A percentile compares a stretch with the other conserved stretches of the same genome.
Conservation (phyloP, 1,140 invertebrate genomes). For the Planococcus citri region DNA sequence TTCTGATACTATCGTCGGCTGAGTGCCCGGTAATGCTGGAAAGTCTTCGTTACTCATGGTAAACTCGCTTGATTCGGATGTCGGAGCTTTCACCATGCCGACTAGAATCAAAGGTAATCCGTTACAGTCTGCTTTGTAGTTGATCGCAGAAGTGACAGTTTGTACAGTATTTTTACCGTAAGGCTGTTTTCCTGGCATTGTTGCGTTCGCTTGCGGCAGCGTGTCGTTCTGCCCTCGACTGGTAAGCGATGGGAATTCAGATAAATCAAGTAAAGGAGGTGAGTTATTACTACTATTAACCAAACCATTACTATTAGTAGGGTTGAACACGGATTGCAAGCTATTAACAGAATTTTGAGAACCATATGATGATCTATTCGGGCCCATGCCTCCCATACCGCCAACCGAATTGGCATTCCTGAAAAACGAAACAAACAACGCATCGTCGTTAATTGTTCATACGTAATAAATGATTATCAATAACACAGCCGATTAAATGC, state of each 20-base stretch:
- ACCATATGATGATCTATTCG: constrained; percentile 44
- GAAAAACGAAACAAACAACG: constrained; percentile 26
- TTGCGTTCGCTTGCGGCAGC: constrained; percentile 56
- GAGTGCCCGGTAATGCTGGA: constrained; percentile 65
- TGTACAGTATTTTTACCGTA: constrained; percentile 47
- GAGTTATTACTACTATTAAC: constrained; percentile 55
- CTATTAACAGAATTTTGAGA: constrained; percentile 48
- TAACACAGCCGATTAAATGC: too few species aligned
- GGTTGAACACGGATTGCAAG: constrained; percentile 65
- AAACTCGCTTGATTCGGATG: constrained; percentile 59
- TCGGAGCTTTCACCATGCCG: constrained; percentile 91
- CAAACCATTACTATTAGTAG: constrained; percentile 39
- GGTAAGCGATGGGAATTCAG: constrained; percentile 80
- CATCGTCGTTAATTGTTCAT: neutral
- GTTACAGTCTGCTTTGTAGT: too few species aligned
- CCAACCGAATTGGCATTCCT: constrained; percentile 48
- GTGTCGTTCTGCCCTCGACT: constrained; percentile 56
- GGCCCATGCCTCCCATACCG: constrained; percentile 46
- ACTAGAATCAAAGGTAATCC: constrained; percentile 38
- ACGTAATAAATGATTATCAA: too few species aligned
- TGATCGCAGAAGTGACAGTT: neutral
- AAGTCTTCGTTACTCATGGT: constrained; percentile 68
- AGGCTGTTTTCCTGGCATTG: constrained; percentile 73
- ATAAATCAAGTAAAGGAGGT: constrained; percentile 73
- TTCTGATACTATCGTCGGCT: constrained; percentile 24